A percentile compares a stretch with the other conserved stretches of the same genome.
phyloP scores from a whole-genome alignment of 2,797 vertebrate species.

The Notolepis coatsorum region DNA sequence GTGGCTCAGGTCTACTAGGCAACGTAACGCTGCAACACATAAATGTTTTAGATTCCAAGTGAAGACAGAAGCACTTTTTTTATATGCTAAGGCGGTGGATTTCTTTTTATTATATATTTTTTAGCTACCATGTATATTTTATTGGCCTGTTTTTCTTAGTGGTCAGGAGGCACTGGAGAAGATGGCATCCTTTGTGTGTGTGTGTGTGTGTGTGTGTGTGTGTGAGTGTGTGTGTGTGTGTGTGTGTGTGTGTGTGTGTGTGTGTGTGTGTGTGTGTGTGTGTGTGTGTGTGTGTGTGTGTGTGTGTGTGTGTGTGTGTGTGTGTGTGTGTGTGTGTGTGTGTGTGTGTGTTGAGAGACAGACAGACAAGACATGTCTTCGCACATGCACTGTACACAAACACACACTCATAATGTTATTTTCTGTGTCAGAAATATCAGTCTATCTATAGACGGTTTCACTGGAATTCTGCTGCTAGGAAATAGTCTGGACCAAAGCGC shows the following conservation, averaged over 20 bases:
- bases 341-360: not conserved
- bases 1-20: conserved; percentile 34
- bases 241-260: conserved; percentile 8
- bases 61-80: conserved; percentile 50
- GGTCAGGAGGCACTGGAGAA: conserved; percentile 55
- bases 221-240: not conserved
- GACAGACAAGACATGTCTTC: no score
- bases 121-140: conserved; percentile 74
- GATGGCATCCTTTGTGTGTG: conserved; percentile 34
- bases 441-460: no score
- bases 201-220: conserved; percentile 4
- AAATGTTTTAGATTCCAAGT: conserved; percentile 71
- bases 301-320: conserved; percentile 12
- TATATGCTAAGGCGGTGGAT: conserved; percentile 50
- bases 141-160: conserved; percentile 62
- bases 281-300: not conserved
- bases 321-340: not conserved
- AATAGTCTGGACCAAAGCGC: no score
- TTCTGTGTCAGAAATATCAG: no score
- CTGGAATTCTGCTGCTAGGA: no score
- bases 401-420: no score
- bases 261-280: conserved; percentile 4
- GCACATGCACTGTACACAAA: not conserved
- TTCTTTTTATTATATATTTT: conserved; percentile 37
- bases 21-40: conserved; percentile 40